Conservation (phyloP, 2,113 vertebrate genomes). For the Stegastes partitus region DNA sequence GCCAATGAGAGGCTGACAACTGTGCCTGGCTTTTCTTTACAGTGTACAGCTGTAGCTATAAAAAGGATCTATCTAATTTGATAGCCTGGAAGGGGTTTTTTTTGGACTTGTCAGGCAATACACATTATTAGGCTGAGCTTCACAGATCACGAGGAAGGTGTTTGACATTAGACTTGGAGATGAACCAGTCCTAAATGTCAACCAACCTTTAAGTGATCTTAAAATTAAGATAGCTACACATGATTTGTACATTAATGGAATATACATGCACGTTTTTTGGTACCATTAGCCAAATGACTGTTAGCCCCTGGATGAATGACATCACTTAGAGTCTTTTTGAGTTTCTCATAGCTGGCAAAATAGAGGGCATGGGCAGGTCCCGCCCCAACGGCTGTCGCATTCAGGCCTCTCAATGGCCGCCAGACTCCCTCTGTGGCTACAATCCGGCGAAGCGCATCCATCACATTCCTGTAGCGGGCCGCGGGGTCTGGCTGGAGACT, state of each 20-base stretch:
- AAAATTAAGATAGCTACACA: constrained; percentile 18
- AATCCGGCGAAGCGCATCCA: constrained; percentile 94
- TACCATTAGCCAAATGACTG: constrained; percentile 99
- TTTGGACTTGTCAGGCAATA: constrained; percentile 8
- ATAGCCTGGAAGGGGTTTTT: constrained; percentile 22
- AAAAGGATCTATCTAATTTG: constrained; percentile 34
- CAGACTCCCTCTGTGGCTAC: constrained; percentile 93
- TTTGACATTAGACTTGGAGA: constrained; percentile 4
- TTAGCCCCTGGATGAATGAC: constrained; percentile 98
- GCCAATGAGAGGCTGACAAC: background rate
- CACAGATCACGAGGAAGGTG: background rate
- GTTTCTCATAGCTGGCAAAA: constrained; percentile 99
- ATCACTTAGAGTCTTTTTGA: constrained; percentile 98
- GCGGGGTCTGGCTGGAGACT: constrained; percentile 96
- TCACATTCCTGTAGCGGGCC: constrained; percentile 94
- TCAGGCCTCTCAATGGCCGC: constrained; percentile 95
- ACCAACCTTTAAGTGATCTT: background rate
- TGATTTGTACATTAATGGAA: constrained; percentile 13
- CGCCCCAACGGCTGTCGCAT: constrained; percentile 94
- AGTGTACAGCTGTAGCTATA: constrained; percentile 16
- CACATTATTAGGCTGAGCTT: constrained; percentile 33
- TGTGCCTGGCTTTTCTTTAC: constrained; percentile 10
- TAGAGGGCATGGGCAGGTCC: constrained; percentile 96
- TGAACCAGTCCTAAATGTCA: constrained; percentile 12
- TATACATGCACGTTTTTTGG: constrained; percentile 61